Percentiles rank a stretch among this genome's conserved stretches.
phyloP scores from a whole-genome alignment of 2,888 invertebrate species.

The Pristionchus japonicus region DNA sequence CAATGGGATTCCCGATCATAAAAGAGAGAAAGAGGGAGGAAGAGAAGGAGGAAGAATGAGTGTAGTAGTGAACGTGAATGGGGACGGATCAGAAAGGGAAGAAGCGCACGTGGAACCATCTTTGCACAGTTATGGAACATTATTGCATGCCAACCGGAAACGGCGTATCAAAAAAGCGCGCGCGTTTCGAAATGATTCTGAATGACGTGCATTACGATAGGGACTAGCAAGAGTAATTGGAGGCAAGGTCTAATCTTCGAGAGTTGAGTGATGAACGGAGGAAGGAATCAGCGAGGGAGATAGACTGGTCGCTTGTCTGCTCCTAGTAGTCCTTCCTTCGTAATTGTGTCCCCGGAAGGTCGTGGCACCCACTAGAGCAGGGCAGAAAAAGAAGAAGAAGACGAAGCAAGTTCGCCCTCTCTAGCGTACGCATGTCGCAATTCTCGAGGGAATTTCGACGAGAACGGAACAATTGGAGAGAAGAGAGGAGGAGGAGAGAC shows the following conservation, averaged over 20 bases:
- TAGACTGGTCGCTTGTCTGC: background rate
- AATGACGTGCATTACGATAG: background rate
- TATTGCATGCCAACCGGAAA: background rate
- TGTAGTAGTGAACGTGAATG: slow-evolving; percentile 29
- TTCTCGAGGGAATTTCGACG: slow-evolving; percentile 20
- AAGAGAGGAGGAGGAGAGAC: background rate
- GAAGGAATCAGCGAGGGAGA: background rate
- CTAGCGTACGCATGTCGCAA: slow-evolving; percentile 44
- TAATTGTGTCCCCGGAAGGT: slow-evolving; percentile 47
- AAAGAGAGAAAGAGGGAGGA: background rate
- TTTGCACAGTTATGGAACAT: background rate
- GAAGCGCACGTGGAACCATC: slow-evolving; percentile 17
- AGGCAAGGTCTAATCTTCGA: no score
- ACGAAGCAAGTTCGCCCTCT: slow-evolving; percentile 39
- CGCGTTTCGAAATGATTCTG: background rate
- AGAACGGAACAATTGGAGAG: slow-evolving; percentile 39
- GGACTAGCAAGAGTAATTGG: background rate
- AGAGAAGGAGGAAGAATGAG: background rate
- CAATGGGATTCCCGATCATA: slow-evolving; percentile 35
- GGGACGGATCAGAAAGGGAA: background rate
- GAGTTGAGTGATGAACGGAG: slow-evolving; percentile 19
- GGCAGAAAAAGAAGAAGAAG: slow-evolving; percentile 13
- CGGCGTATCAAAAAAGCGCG: background rate
- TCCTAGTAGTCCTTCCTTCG: slow-evolving; percentile 19
- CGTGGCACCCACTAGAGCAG: slow-evolving; percentile 40